These are phyloP conservation scores for Vandiemenella viatica DNA, from an alignment of 2,888 invertebrate species.

Conservation along the genomic window DNA sequence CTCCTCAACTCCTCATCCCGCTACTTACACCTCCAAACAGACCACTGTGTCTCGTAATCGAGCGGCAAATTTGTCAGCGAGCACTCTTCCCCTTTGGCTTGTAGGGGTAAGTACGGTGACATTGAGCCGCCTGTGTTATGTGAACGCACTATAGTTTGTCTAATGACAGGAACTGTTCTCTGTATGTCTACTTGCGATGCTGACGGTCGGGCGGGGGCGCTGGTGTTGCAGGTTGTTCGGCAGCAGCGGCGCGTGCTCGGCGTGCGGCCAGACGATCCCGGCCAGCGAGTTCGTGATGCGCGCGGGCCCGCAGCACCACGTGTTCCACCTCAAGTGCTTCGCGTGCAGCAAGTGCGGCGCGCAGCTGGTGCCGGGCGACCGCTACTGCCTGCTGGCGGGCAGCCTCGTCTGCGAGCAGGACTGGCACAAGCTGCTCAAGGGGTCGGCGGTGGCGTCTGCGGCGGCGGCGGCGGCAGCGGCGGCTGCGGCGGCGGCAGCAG, in stretches of 20 bases:
- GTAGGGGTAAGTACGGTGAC: too few species aligned
- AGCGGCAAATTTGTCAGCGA: too few species aligned
- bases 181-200: too few species aligned
- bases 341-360: conserved; percentile 85
- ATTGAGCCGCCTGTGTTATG: too few species aligned
- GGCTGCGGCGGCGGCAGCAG: conserved; percentile 48
- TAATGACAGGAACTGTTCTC: too few species aligned
- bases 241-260: conserved; percentile 74
- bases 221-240: conserved; percentile 69
- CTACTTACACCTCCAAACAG: too few species aligned
- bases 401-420: conserved; percentile 88
- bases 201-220: too few species aligned
- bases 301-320: conserved; percentile 46
- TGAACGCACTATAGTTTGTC: too few species aligned
- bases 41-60: too few species aligned
- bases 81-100: too few species aligned
- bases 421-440: conserved; percentile 82
- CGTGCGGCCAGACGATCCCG: conserved; percentile 83
- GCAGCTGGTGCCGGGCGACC: conserved; percentile 80
- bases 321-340: conserved; percentile 93
- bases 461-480: conserved; percentile 41
- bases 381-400: conserved; percentile 83
- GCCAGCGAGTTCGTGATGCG: conserved; percentile 89
- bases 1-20: too few species aligned
- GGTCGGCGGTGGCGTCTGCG: conserved; percentile 35